Evolutionary conservation across 1,140 invertebrate species (phyloP).

Genomic region (Calycopis cecrops): DNA sequence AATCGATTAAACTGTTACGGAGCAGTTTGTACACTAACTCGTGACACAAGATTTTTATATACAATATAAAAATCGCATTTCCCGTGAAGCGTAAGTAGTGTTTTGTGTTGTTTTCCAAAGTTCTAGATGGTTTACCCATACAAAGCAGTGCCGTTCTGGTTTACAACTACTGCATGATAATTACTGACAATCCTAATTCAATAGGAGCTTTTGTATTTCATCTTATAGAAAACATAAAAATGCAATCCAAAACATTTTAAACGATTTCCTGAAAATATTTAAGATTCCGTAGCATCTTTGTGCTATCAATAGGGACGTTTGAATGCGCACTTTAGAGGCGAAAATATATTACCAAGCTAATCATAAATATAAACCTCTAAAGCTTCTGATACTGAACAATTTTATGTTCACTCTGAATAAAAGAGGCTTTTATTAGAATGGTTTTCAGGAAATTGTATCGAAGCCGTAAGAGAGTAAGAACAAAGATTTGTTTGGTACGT

Average conservation of each 20-base stretch:
- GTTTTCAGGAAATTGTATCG: not conserved
- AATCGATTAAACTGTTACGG: too few relatives aligned
- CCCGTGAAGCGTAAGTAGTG: too few relatives aligned
- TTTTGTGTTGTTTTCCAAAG: too few relatives aligned
- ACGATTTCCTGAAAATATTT: not conserved
- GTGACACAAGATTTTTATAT: too few relatives aligned
- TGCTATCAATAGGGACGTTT: slow-evolving; percentile 37
- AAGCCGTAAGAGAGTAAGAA: not conserved
- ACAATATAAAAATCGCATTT: too few relatives aligned
- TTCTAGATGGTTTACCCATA: too few relatives aligned
- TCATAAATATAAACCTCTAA: slow-evolving; percentile 52
- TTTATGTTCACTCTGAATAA: slow-evolving; percentile 42
- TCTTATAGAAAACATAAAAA: slow-evolving; percentile 1
- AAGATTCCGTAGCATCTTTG: slow-evolving; percentile 19
- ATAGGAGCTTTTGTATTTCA: too few relatives aligned
- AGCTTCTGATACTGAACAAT: slow-evolving; percentile 29
- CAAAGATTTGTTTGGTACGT: slow-evolving; percentile 12
- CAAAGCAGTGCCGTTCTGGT: too few relatives aligned
- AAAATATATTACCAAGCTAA: slow-evolving; percentile 53
- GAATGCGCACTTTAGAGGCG: slow-evolving; percentile 45
- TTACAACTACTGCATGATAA: too few relatives aligned
- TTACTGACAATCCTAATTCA: too few relatives aligned
- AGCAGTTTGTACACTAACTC: too few relatives aligned
- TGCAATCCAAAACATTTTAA: not conserved
- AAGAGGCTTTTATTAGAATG: slow-evolving; percentile 2